These are phyloP conservation scores for Ceyx cyanopectus DNA, from an alignment of 2,113 vertebrate species.

Conservation along the genomic window DNA sequence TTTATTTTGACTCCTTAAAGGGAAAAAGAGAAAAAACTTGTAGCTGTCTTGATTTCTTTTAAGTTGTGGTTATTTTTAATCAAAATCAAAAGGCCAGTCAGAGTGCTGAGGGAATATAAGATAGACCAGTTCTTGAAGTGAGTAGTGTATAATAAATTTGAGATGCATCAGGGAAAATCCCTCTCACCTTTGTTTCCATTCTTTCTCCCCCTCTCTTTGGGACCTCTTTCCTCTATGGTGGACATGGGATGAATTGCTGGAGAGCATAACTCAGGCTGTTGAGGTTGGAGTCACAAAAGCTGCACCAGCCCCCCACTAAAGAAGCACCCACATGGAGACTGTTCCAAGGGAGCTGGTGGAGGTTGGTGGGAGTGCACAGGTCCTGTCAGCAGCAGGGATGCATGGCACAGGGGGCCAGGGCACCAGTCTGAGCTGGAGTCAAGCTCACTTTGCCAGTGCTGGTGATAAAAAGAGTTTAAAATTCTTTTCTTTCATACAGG, in stretches of 20 bases:
- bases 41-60: not conserved
- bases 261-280: not conserved
- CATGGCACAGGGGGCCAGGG: not conserved
- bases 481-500: not conserved
- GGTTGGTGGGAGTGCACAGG: not conserved
- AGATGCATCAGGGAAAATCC: not conserved
- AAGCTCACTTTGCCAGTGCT: not conserved
- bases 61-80: not conserved
- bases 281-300: not conserved
- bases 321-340: fast-evolving
- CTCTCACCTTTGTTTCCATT: not conserved
- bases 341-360: not conserved
- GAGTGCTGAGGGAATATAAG: not conserved
- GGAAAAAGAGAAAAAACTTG: not conserved
- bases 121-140: not conserved
- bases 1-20: not conserved
- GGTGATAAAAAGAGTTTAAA: not conserved
- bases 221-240: not conserved
- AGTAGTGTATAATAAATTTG: not conserved
- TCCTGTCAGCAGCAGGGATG: not conserved
- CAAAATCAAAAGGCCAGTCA: not conserved
- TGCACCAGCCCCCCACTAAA: not conserved
- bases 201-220: not conserved
- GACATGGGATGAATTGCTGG: not conserved
- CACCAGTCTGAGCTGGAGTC: not conserved